Conservation (phyloP, 2,888 invertebrate species). For the Pammene aurita region DNA sequence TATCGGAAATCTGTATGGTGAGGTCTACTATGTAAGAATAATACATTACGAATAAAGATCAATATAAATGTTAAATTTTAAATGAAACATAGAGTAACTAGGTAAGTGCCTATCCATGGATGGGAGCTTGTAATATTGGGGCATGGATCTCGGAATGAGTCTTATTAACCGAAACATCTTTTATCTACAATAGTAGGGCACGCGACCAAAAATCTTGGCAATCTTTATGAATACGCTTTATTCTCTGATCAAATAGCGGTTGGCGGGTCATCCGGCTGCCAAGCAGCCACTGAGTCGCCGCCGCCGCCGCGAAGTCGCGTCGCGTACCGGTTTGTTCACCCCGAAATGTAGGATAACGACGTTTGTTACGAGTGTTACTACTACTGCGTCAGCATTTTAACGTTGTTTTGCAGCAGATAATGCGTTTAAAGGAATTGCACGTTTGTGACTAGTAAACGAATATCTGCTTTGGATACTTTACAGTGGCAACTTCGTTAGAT, state of each 20-base stretch:
- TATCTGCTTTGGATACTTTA: not conserved
- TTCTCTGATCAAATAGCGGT: constrained; percentile 61
- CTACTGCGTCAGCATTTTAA: constrained; percentile 60
- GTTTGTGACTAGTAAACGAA: constrained; percentile 50
- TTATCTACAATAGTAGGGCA: constrained; percentile 28
- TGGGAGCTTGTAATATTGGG: too few species aligned
- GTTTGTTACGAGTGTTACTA: constrained; percentile 74
- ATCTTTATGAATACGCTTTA: constrained; percentile 37
- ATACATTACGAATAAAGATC: too few species aligned
- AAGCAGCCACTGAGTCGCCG: constrained; percentile 53
- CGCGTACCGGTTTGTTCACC: constrained; percentile 72
- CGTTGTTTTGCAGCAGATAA: constrained; percentile 64
- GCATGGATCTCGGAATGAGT: not conserved
- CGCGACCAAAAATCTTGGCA: constrained; percentile 36
- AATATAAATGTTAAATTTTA: too few species aligned
- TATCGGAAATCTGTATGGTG: too few species aligned
- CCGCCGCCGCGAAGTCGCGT: constrained; percentile 60
- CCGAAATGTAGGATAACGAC: constrained; percentile 78
- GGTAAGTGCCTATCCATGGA: too few species aligned
- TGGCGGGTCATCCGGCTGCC: constrained; percentile 58
- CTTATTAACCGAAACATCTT: constrained; percentile 9
- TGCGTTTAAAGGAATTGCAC: constrained; percentile 67
- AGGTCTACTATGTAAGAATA: too few species aligned
- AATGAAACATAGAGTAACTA: too few species aligned
- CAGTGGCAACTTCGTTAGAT: not conserved